These are phyloP conservation scores for Megathymus violae DNA, from an alignment of 1,140 invertebrate species.

Conservation along the genomic window DNA sequence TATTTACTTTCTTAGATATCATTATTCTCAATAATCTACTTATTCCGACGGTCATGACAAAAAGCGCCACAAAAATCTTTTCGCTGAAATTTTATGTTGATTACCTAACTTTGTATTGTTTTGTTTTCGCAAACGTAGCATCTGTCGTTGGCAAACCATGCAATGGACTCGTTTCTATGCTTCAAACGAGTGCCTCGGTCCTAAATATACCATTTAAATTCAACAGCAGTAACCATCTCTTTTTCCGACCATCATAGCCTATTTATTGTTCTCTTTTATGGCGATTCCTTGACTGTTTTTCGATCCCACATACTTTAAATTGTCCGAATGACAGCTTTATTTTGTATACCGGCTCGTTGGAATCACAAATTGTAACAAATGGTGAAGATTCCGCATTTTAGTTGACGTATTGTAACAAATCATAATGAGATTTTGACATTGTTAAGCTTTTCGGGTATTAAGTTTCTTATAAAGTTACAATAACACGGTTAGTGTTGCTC, in stretches of 20 bases:
- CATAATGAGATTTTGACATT: constrained; percentile 3
- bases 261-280: constrained; percentile 70
- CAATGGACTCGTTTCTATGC: constrained; percentile 76
- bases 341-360: constrained; percentile 22
- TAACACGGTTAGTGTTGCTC: constrained; percentile 1
- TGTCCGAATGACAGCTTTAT: constrained; percentile 29
- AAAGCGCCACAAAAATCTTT: constrained; percentile 27
- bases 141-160: constrained; percentile 63
- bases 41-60: constrained; percentile 10
- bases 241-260: constrained; percentile 56
- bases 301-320: constrained; percentile 34
- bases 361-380: constrained; percentile 33
- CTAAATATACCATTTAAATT: constrained; percentile 79
- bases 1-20: too few species aligned
- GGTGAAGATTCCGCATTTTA: constrained; percentile 12
- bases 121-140: constrained; percentile 68
- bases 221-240: constrained; percentile 66
- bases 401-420: background rate
- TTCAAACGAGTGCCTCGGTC: constrained; percentile 65
- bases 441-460: background rate
- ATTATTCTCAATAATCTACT: constrained; percentile 12
- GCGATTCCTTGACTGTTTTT: constrained; percentile 56
- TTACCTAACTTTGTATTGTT: constrained; percentile 59
- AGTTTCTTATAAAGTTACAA: background rate
- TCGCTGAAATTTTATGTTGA: constrained; percentile 62